Conservation (phyloP, 2,888 invertebrate species). For the Drosophila melanosoma region DNA sequence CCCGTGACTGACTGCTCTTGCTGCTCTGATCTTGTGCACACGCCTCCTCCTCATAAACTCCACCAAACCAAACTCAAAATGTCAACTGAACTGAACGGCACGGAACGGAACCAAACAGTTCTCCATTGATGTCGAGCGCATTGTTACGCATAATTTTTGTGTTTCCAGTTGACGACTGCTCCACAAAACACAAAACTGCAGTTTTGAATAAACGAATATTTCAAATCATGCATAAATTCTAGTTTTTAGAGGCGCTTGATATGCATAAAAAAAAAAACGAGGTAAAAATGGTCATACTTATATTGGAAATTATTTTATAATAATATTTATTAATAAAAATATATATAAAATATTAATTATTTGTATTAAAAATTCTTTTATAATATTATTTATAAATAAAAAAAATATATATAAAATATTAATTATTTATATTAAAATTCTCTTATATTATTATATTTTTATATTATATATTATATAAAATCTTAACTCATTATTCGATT, state of each 20-base stretch:
- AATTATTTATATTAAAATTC: too few relatives aligned
- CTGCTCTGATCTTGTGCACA: conserved; percentile 28
- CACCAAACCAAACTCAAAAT: conserved; percentile 37
- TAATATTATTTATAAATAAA: too few relatives aligned
- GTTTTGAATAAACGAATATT: neutral
- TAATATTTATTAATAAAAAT: neutral
- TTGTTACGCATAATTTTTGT: conserved; percentile 69
- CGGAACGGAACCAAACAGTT: conserved; percentile 1
- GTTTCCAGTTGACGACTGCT: neutral
- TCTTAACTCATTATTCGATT: too few relatives aligned
- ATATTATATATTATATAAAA: too few relatives aligned
- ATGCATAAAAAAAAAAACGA: neutral
- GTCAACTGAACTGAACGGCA: conserved; percentile 27
- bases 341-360: too few relatives aligned
- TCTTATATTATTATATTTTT: too few relatives aligned
- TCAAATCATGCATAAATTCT: neutral
- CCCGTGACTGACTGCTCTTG: conserved; percentile 1
- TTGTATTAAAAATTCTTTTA: too few relatives aligned
- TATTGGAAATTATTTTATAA: neutral
- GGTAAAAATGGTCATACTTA: neutral
- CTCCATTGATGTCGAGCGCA: conserved; percentile 29
- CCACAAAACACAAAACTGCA: neutral
- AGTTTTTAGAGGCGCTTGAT: neutral
- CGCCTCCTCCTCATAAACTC: conserved; percentile 39
- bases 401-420: too few relatives aligned